Conservation (phyloP, 2,888 invertebrate genomes). For the Agrypnus murinus region DNA sequence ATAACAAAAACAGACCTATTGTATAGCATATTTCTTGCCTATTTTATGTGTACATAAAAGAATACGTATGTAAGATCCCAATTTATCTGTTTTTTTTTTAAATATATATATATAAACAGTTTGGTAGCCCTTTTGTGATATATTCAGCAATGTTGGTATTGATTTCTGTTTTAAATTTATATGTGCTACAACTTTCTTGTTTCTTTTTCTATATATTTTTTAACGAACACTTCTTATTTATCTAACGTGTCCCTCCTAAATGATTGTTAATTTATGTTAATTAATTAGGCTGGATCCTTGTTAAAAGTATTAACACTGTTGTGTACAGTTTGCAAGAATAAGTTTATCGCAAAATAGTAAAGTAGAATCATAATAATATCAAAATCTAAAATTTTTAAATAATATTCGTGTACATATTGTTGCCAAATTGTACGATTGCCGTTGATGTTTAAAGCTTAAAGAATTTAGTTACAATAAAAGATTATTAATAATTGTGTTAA, state of each 20-base stretch:
- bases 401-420: slow-evolving; percentile 47
- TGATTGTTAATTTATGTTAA: slow-evolving; percentile 25
- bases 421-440: slow-evolving; percentile 42
- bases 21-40: slow-evolving; percentile 33
- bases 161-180: slow-evolving; percentile 45
- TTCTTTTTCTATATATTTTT: no score
- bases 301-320: slow-evolving; percentile 53
- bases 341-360: slow-evolving; percentile 34
- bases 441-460: slow-evolving; percentile 40
- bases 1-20: slow-evolving; percentile 33
- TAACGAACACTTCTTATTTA: slow-evolving; percentile 58
- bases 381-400: slow-evolving; percentile 27
- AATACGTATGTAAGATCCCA: slow-evolving; percentile 16
- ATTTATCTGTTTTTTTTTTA: slow-evolving; percentile 18
- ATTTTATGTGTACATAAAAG: slow-evolving; percentile 39
- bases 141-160: slow-evolving; percentile 58
- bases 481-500: slow-evolving; percentile 28
- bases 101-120: slow-evolving; percentile 18
- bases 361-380: slow-evolving; percentile 32
- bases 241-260: slow-evolving; percentile 25
- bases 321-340: slow-evolving; percentile 56
- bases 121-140: slow-evolving; percentile 56
- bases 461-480: slow-evolving; percentile 24
- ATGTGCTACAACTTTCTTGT: slow-evolving; percentile 48
- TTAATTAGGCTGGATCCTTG: slow-evolving; percentile 40